Evolutionary conservation across 2,888 invertebrate genomes (phyloP).

Genomic region (Drosophila niveifrons): DNA sequence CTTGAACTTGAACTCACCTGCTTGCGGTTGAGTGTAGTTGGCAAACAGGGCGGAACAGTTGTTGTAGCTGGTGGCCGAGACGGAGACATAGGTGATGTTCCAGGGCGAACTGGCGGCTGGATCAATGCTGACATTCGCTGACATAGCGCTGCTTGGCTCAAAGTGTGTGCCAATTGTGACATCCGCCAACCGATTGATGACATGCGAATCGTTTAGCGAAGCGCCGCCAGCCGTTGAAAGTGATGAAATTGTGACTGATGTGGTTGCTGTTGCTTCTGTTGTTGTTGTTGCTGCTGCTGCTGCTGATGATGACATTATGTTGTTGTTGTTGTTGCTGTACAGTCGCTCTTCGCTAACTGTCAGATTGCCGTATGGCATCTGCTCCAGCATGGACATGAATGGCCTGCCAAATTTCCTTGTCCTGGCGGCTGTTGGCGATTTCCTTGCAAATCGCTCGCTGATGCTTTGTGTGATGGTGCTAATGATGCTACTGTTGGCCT

Average conservation of each 20-base stretch:
- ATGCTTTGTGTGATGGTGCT: slow-evolving; percentile 19
- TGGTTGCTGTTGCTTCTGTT: not conserved
- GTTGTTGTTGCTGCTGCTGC: slow-evolving; percentile 9
- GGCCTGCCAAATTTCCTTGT: slow-evolving; percentile 3
- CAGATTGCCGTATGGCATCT: slow-evolving; percentile 15
- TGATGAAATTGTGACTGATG: slow-evolving; percentile 10
- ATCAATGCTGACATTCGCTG: slow-evolving; percentile 9
- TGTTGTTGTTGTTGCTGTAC: not conserved
- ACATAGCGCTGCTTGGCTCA: slow-evolving; percentile 15
- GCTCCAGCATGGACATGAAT: slow-evolving; percentile 39
- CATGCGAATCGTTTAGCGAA: slow-evolving; percentile 25
- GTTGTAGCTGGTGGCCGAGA: slow-evolving; percentile 68
- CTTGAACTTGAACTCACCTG: slow-evolving; percentile 62
- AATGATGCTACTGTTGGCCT: slow-evolving; percentile 26
- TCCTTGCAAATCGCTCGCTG: slow-evolving; percentile 23
- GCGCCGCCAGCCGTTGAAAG: slow-evolving; percentile 2
- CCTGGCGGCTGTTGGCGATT: not conserved
- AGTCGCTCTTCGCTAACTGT: slow-evolving; percentile 10
- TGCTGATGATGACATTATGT: slow-evolving; percentile 23
- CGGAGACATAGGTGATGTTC: slow-evolving; percentile 49
- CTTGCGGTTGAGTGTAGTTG: slow-evolving; percentile 80
- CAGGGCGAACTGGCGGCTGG: slow-evolving; percentile 10
- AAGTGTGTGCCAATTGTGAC: slow-evolving; percentile 29
- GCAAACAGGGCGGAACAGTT: slow-evolving; percentile 81
- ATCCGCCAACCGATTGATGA: slow-evolving; percentile 44